Evolutionary conservation across 2,888 invertebrate genomes (phyloP), one percentile per base, ranked within the genome.

Genomic region (Acanthoscelides obtectus): DNA sequence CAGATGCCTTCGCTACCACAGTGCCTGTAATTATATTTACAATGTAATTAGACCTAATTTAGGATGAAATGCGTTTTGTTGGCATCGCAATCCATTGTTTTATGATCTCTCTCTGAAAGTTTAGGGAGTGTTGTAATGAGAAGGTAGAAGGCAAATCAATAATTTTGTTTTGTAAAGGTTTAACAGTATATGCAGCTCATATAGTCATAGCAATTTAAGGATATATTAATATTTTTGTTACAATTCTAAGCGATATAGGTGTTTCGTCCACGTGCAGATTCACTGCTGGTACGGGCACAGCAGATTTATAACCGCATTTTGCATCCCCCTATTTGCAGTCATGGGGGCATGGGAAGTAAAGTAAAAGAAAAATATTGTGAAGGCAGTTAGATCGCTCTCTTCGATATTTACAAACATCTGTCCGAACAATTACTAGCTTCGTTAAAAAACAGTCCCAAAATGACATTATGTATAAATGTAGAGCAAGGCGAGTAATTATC

Each of bases 401-500:
- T 25, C 25, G 3, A 45, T 45, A 45, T 45, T 45, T 45, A 45
- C 45, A 45, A 45, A 12, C 45, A 45, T 6, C 17, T 25, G 45
- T 12, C 45, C 45, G 25, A 6, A 25, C 17, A 45, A 45, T 45
- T 45, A 45, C 17, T 45, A 12, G 3, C 3, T 45, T 45, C 45
- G 45, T 45, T 45, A 45, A 45, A 12, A 45, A 45, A 78, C 75
- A 68, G 66, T 71, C 73, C 78, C 70, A 75, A 78, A 79, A 79
- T 77, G 75, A 76, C 79, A 77, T 79, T 77, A 78, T 72, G 77
- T 76, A 78, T 45, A 12, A 45, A 79, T 77, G 74, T 76, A 72
- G 78, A 79, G 78, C 79, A 75, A 73, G 76, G 73, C 79, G 45
- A 45, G 45, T 12, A 45, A 45, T 81, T 81, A 81, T 79, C 76